Evolutionary conservation across 2,797 vertebrate species (phyloP).

Genomic region (Chaenodraco wilsoni): DNA sequence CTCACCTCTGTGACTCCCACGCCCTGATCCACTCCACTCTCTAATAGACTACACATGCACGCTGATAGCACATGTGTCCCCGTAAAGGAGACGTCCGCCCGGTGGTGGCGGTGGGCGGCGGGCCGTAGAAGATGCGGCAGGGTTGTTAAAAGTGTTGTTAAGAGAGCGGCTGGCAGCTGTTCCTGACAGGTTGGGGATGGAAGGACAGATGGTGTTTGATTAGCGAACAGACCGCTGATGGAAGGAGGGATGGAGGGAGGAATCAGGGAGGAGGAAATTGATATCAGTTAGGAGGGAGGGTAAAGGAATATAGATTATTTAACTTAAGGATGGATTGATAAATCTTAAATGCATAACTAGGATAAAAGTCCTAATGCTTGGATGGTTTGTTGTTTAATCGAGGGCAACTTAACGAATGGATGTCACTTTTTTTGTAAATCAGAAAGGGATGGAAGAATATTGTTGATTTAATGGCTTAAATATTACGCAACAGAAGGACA

Average conservation of each 20-base stretch:
- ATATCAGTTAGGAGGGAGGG: constrained; percentile 39
- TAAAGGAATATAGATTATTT: constrained; percentile 23
- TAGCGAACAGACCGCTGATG: constrained; percentile 99
- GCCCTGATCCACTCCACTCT: neutral
- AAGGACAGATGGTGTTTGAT: constrained; percentile 99
- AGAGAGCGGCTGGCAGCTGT: constrained; percentile 91
- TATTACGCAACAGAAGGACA: constrained; percentile 1
- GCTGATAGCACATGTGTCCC: constrained; percentile 26
- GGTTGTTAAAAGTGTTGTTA: constrained; percentile 99
- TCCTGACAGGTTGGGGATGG: constrained; percentile 96
- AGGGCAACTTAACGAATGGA: neutral
- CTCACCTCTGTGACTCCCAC: constrained; percentile 76
- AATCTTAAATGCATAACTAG: neutral
- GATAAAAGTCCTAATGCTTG: neutral
- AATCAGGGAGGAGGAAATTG: constrained; percentile 82
- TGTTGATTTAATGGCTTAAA: neutral
- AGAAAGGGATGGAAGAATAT: neutral
- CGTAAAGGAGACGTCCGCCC: constrained; percentile 59
- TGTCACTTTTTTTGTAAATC: neutral
- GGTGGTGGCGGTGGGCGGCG: constrained; percentile 85
- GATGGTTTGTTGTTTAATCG: neutral
- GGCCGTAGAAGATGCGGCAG: constrained; percentile 95
- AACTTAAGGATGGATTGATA: constrained; percentile 18
- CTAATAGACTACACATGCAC: neutral
- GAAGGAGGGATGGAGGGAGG: constrained; percentile 80